Conservation (phyloP, 2,888 invertebrate species). For the Cryptus armator region DNA sequence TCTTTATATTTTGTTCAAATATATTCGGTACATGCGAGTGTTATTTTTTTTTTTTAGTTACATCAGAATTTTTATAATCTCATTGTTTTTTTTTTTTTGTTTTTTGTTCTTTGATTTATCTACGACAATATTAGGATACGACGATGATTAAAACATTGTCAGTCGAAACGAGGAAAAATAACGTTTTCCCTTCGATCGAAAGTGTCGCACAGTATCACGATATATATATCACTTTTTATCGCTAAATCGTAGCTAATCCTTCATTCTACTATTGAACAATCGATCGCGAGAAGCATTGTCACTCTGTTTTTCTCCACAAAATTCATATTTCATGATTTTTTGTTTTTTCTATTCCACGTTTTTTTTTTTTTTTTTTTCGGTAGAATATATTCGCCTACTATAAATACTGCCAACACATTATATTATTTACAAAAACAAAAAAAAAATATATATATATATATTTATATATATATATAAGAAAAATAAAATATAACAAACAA, state of each 20-base stretch:
- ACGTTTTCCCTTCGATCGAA: constrained; percentile 38
- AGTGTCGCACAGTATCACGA: constrained; percentile 33
- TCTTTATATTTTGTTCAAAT: constrained; percentile 49
- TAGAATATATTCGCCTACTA: constrained; percentile 43
- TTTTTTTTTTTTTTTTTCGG: constrained; percentile 18
- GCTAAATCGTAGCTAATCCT: constrained; percentile 38
- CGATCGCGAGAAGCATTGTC: constrained; percentile 32
- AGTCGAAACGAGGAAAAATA: constrained; percentile 52
- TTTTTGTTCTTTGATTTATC: constrained; percentile 7
- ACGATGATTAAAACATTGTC: constrained; percentile 42
- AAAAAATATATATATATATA: constrained; percentile 11
- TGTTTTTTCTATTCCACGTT: constrained; percentile 35
- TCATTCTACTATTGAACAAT: constrained; percentile 44
- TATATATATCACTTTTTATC: constrained; percentile 21
- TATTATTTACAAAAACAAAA: constrained; percentile 62
- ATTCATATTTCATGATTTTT: too few relatives aligned
- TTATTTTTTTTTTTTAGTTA: constrained; percentile 19
- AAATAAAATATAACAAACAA: constrained; percentile 33
- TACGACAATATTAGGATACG: constrained; percentile 40
- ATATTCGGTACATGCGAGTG: constrained; percentile 35
- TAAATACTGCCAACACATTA: constrained; percentile 52
- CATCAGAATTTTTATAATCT: constrained; percentile 46
- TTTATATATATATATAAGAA: not conserved
- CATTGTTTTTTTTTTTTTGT: constrained; percentile 13
- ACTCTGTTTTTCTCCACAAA: constrained; percentile 31